Base-by-base conservation (phyloP, 2,113 vertebrate species). In the Salvator merianae region DNA sequence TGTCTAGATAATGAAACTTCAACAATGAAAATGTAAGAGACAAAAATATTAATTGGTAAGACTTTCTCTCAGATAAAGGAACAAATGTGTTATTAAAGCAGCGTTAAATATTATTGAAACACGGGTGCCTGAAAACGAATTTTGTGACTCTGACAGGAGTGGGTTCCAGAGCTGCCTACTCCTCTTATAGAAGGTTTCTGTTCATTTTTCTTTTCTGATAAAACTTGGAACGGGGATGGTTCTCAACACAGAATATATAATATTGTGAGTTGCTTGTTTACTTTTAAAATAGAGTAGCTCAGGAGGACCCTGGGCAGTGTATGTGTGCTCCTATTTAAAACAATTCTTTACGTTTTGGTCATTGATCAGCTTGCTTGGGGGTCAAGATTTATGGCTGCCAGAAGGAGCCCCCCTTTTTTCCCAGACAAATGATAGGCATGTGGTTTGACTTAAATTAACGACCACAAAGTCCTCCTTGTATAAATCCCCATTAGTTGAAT, bases 401-500 rank as follows among this genome's bases (percentile, higher is more conserved):
- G 82, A 84, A 87, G 72, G 65, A 40, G 1, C 14, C 36, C 26
- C 14, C 20, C 12, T 30, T 73, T 28, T 69, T 32, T 76, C 66
- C 78, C 62, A 82, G 79, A 81, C 71, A 72, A 91, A 84, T 84
- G 59, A 34, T 40, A 87, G 77, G 69, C 47, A 79, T 62, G 74
- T 86, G 77, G 75, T 92, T 93, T 72, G 43, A 75, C 65, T 91
- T 89, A 69, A 90, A 74, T 87, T 84, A 89, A 89, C 7, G 68
- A 88, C 76, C 79, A 85, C 66, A 79, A 91, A 90, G 79, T 92
- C 91, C 59, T 40, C 88, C 84, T 93, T 93, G 85, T 92, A 73
- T 92, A 93, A 94, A 93, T 93, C 87, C 92, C 83, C 93, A 90
- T 94, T 94, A 92, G 75, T 89, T 88, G 93, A 93, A 93, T 94